Percentiles rank a stretch among this genome's conserved stretches.
Conservation (phyloP, 1,140 invertebrate species). For the Meloidogyne hapla region DNA sequence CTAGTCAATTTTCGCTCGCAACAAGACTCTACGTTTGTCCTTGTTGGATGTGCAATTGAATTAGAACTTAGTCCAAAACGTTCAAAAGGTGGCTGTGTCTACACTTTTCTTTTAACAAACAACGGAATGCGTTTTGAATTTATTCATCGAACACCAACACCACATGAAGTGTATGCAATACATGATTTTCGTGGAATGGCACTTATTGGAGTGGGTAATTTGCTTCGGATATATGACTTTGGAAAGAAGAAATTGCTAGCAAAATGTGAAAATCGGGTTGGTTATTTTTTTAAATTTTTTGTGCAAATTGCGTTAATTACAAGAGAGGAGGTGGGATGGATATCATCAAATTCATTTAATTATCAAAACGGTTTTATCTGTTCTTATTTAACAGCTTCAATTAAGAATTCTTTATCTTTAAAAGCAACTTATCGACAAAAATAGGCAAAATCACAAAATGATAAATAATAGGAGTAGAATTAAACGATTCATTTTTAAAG, state of each 20-base stretch:
- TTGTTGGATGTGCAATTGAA: conserved; percentile 87
- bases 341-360: too few species aligned
- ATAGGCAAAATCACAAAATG: neutral
- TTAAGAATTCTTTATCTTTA: neutral
- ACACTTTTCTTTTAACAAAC: conserved; percentile 74
- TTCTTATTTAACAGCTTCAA: too few species aligned
- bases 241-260: conserved; percentile 92
- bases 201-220: conserved; percentile 85
- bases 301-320: too few species aligned
- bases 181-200: conserved; percentile 87
- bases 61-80: conserved; percentile 82
- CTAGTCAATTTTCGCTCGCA: conserved; percentile 74
- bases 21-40: conserved; percentile 73
- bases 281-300: conserved; percentile 31
- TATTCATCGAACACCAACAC: conserved; percentile 87
- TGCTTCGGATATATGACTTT: conserved; percentile 89
- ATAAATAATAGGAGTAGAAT: neutral
- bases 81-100: conserved; percentile 77
- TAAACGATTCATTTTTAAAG: neutral
- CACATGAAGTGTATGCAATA: conserved; percentile 76
- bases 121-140: conserved; percentile 78
- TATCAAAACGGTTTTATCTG: too few species aligned
- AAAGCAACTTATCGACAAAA: neutral
- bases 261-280: conserved; percentile 95
- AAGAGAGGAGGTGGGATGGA: too few species aligned